Conservation (phyloP, 2,113 vertebrate species). For the Eptesicus fuscus region DNA sequence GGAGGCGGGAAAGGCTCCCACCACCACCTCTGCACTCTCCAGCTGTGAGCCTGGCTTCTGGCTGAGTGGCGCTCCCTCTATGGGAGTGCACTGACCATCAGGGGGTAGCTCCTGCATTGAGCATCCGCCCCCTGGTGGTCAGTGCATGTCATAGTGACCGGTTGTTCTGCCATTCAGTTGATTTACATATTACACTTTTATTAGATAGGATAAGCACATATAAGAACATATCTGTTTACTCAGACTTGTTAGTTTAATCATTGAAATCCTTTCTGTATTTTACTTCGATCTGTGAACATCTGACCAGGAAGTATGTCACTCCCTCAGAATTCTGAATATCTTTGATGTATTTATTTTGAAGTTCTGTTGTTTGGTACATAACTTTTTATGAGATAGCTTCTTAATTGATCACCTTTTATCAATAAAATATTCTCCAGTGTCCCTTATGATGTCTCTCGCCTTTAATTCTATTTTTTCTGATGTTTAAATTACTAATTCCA, state of each 20-base stretch:
- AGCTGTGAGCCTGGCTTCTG: too few species aligned
- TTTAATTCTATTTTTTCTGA: background rate
- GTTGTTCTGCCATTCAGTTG: rapidly evolving
- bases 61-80: too few species aligned
- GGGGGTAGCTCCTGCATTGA: too few species aligned
- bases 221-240: background rate
- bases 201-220: too few species aligned
- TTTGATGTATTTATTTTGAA: background rate
- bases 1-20: too few species aligned
- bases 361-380: background rate
- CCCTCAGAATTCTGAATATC: background rate
- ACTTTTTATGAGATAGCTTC: background rate
- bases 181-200: too few species aligned
- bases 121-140: too few species aligned
- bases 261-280: background rate
- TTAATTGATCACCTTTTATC: background rate
- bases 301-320: background rate
- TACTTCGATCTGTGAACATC: background rate
- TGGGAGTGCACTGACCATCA: too few species aligned
- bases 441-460: background rate
- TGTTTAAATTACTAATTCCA: background rate
- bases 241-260: background rate
- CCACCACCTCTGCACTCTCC: too few species aligned
- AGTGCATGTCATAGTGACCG: too few species aligned
- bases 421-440: background rate